Conservation (phyloP, 2,797 vertebrate genomes). For the Darevskia nairensis region DNA sequence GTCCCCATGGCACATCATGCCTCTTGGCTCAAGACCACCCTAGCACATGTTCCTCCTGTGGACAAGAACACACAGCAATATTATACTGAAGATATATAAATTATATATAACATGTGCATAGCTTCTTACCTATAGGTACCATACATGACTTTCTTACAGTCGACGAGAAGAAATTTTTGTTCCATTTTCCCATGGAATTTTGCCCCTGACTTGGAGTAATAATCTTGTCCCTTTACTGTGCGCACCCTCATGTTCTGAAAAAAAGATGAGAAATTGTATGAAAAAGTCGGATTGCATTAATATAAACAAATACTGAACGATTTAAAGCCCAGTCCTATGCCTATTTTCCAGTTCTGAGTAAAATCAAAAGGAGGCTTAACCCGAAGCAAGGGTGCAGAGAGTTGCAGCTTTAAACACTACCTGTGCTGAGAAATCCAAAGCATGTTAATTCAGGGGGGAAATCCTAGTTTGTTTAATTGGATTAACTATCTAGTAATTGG, state of each 20-base stretch:
- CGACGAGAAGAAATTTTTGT: constrained; percentile 93
- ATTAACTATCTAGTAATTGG: neutral
- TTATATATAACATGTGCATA: neutral
- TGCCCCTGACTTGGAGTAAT: constrained; percentile 92
- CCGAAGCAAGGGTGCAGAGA: neutral
- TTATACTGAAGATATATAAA: neutral
- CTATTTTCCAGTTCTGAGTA: neutral
- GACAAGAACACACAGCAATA: neutral
- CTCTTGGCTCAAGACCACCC: too few relatives aligned
- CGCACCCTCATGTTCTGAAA: constrained; percentile 94
- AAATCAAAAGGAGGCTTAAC: neutral
- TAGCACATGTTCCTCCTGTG: neutral
- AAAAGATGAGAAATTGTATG: constrained; percentile 43
- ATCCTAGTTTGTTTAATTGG: neutral
- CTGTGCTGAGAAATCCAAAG: neutral
- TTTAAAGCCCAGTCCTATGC: neutral
- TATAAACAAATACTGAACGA: neutral
- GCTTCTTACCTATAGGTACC: constrained; percentile 95
- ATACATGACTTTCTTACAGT: constrained; percentile 93
- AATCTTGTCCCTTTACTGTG: constrained; percentile 93
- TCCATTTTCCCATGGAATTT: constrained; percentile 95
- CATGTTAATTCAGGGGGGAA: neutral
- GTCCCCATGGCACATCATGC: neutral
- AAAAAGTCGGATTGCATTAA: neutral
- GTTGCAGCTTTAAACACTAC: neutral